Percentiles rank a stretch among this genome's conserved stretches.
These are phyloP conservation scores for Ellobium chinense DNA, from an alignment of 2,888 invertebrate genomes.

Conservation along the genomic window DNA sequence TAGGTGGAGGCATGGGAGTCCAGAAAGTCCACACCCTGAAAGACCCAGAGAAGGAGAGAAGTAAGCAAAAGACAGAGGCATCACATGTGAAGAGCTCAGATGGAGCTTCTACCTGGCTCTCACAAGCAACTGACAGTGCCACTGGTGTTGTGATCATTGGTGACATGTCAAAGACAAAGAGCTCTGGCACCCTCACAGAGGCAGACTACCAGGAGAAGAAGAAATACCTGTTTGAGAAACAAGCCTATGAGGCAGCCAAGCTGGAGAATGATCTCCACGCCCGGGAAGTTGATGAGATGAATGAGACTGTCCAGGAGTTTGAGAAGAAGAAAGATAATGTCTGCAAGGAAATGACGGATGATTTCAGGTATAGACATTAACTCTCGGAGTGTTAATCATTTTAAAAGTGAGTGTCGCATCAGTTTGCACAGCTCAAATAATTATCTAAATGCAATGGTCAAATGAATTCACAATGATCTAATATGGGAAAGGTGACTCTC, in stretches of 20 bases:
- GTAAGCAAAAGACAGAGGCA: conserved; percentile 16
- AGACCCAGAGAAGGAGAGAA: background rate
- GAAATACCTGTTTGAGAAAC: conserved; percentile 72
- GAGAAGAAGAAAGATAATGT: conserved; percentile 68
- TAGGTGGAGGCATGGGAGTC: background rate
- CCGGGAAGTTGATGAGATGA: conserved; percentile 67
- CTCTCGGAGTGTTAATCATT: too few species aligned
- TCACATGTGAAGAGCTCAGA: conserved; percentile 27
- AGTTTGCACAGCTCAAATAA: too few species aligned
- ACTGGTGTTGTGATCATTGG: conserved; percentile 48
- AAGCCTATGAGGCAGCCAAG: conserved; percentile 75
- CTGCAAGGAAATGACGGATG: conserved; percentile 50
- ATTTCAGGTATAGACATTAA: conserved; percentile 26
- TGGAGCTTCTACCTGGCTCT: background rate
- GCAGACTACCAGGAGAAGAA: conserved; percentile 59
- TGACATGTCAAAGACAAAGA: conserved; percentile 48
- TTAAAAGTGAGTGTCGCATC: too few species aligned
- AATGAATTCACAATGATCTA: too few species aligned
- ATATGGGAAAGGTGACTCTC: too few species aligned
- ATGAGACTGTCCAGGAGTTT: conserved; percentile 67
- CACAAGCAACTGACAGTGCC: background rate
- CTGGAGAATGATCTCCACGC: conserved; percentile 72
- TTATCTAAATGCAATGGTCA: too few species aligned
- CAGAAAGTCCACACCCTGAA: background rate
- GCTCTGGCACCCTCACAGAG: conserved; percentile 41